Evolutionary conservation across 2,888 invertebrate genomes (phyloP), one percentile per base, ranked within the genome.

Genomic region (Temnothorax rugatulus): DNA sequence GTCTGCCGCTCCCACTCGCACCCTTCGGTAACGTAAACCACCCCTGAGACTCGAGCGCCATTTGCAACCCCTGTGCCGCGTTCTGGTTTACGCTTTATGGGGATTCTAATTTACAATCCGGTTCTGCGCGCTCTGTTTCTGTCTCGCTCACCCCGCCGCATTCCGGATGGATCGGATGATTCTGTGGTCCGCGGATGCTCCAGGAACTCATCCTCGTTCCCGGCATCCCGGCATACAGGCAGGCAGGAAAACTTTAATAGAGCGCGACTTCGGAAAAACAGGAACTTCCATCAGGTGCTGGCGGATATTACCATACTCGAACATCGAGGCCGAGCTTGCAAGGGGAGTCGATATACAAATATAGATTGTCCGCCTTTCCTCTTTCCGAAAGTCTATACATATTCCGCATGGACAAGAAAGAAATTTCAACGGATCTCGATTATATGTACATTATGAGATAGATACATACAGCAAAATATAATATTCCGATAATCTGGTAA

Each of bases 221-320:
- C 41, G 54, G 38, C 81, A 29, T 86, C 52, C 73, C 41, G 54
- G 38, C 81, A 41, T 29, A 25, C 82, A 84, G 68, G 66, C 87
- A 81, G 81, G 68, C 89, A 83, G 81, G 79, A 82, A 87, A 90
- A 90, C 87, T 90, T 89, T 90, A 87, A 90, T 88, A 85, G 86
- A 82, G 86, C 84, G 38, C 82, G 86, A 88, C 87, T 90, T 86
- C 82, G 84, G 89, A 87, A 88, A 90, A 89, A 89, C 88, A 88
- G 85, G 85, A 90, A 90, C 84, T 89, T 87, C 88, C 85, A 87
- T 90, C 88, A 85, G 85, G 83, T 85, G 85, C 64, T 83, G 74
- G 84, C 89, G 90, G 90, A 89, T 89, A 90, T 90, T 89, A 87
- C 85, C 83, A 86, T 85, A 86, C 86, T 86, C 85, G 85, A 88